Conservation (phyloP, 2,888 invertebrate genomes). For the Barypeithes pellucidus region DNA sequence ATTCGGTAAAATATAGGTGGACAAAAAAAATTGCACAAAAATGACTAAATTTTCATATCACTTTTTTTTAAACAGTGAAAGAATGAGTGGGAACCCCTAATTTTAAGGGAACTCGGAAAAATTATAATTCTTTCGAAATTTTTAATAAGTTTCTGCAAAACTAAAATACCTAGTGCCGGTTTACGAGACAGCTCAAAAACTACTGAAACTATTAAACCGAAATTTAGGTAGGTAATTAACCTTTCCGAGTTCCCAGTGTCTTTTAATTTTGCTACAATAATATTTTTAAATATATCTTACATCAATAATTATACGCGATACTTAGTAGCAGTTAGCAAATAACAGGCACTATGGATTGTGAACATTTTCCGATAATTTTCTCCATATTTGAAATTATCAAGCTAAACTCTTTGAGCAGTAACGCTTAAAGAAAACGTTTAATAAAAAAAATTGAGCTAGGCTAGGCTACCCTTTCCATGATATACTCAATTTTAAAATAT, state of each 20-base stretch:
- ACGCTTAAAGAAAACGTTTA: slow-evolving; percentile 7
- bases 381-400: not conserved
- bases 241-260: not conserved
- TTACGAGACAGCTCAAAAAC: too few species aligned
- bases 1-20: slow-evolving; percentile 11
- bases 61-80: slow-evolving; percentile 18
- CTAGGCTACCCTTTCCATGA: slow-evolving; percentile 4
- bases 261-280: slow-evolving; percentile 8
- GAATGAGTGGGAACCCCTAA: not conserved
- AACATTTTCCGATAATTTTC: not conserved
- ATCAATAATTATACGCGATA: not conserved
- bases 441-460: slow-evolving; percentile 41
- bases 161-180: too few species aligned
- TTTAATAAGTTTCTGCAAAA: too few species aligned
- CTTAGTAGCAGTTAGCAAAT: slow-evolving; percentile 26
- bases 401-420: slow-evolving; percentile 14
- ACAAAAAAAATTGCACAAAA: slow-evolving; percentile 24
- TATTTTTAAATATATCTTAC: not conserved
- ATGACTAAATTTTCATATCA: slow-evolving; percentile 29
- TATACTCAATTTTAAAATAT: slow-evolving; percentile 38
- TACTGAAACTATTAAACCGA: too few species aligned
- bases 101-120: not conserved
- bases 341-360: slow-evolving; percentile 68
- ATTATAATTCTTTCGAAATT: not conserved
- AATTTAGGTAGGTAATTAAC: not conserved